Evolutionary conservation across 1,140 invertebrate genomes (phyloP), one percentile per base, ranked within the genome.

Genomic region (Diachasma alloeum): DNA sequence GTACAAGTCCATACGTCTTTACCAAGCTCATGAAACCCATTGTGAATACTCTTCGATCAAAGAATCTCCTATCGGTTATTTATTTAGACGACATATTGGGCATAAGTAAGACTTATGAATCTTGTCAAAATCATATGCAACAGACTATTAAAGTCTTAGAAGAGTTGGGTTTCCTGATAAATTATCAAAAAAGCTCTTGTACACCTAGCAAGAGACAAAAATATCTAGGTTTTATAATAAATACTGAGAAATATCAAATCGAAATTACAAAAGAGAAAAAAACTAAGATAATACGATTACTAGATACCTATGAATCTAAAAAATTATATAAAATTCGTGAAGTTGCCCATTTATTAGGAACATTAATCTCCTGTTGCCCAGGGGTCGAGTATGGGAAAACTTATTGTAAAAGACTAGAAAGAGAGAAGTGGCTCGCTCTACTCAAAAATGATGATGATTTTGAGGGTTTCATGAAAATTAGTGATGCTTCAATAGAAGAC

Each of bases 401-500:
- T 15, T 73, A 80, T 31, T 77, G 70, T 48, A 80, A 80, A 42
- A n/a, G 31, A 10, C 31, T 81, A 24, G 80, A 79, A 68, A 31
- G 73, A 63, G 72, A 72, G 70, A 81, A 80, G 68, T 73, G 73
- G 17, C 63, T 75, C 8, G 76, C 78, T 3, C 69, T 81, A 9
- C 9, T 11, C 13, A 17, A 19, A 4, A 72, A 53, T 9, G 24
- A 48, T 24, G 10, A 48, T 15, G 22, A 74, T 44, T 74, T 36
- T 39, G 37, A 53, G 9, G 22, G n/a, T 6, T 13, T 8, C 4
- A 72, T 72, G 44, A 22, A 15, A 15, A 72, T 72, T 46, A 9
- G 8, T 9, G n/a, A 19, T 13, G 10, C 10, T 53, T 15, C 80
- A 31, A 22, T 15, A 26, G 13, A 53, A 46, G 76, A 79, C 31